Evolutionary conservation across 2,888 invertebrate genomes (phyloP).

Genomic region (Hypomecis punctinalis): DNA sequence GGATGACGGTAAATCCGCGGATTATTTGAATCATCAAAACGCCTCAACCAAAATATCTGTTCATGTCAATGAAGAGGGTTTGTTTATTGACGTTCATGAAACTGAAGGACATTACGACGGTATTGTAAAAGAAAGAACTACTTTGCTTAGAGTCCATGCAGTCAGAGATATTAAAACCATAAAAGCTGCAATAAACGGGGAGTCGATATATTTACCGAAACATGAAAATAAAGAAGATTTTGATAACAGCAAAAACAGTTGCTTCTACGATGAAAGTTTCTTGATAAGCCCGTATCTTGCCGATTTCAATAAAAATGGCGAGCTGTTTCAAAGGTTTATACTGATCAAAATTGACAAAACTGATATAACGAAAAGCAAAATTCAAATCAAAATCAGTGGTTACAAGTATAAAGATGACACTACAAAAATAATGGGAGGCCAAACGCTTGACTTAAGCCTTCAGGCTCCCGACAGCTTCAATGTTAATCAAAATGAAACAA

Average conservation of each 20-base stretch:
- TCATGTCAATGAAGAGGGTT: conserved; percentile 55
- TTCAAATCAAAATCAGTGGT: conserved; percentile 66
- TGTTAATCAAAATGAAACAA: conserved; percentile 49
- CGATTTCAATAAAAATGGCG: conserved; percentile 41
- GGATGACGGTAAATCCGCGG: conserved; percentile 71
- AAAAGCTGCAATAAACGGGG: conserved; percentile 63
- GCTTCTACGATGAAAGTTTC: conserved; percentile 61
- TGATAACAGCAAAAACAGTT: conserved; percentile 53
- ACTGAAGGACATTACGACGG: conserved; percentile 64
- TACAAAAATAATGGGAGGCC: conserved; percentile 50
- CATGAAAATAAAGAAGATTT: conserved; percentile 62
- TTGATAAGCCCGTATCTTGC: conserved; percentile 65
- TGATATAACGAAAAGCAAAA: conserved; percentile 61
- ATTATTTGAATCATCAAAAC: conserved; percentile 60
- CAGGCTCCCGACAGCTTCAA: conserved; percentile 54
- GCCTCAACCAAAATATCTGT: conserved; percentile 61
- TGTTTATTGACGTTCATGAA: conserved; percentile 64
- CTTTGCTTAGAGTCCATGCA: conserved; percentile 67
- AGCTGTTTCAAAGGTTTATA: conserved; percentile 60
- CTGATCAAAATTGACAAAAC: conserved; percentile 65
- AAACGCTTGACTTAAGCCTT: conserved; percentile 46
- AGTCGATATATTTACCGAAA: conserved; percentile 53
- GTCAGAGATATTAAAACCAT: conserved; percentile 56
- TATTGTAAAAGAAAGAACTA: conserved; percentile 64
- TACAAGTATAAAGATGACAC: conserved; percentile 55